Base-by-base conservation (phyloP, 2,888 invertebrate genomes). In the Stenodera caucasica region DNA sequence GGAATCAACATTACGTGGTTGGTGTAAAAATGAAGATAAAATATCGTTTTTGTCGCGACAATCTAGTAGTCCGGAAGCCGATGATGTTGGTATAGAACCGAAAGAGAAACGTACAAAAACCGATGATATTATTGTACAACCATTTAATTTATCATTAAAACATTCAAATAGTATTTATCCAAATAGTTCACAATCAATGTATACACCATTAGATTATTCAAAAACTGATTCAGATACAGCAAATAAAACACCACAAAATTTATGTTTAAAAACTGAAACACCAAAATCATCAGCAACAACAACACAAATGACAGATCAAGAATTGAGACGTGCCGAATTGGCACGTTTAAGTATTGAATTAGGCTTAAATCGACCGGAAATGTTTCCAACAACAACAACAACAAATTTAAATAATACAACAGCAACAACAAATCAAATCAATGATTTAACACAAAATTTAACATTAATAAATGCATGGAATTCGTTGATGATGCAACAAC, bases 21-120 rank as follows among this genome's bases (percentile, higher is more conserved):
- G 93, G 93, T 93, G 92, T 81, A 93, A 93, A 79, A 90, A 91
- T 75, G 91, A 92, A 76, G 89, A 90, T 72, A 92, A 92, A 78
- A 82, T 88, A 3, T 80, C 89, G 67, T 85, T 88, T 77, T 87
- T 89, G 75, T 88, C 89, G 29, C 84, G 88, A 9, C 86, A 89
- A 72, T 88, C 89, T 49, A 29, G 40, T 54, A 88, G 88, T 8
- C 88, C 89, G 1, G 90, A 90, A 68, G 89, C 89, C 49, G 85
- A 85, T 72, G 85, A 85, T 74, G 84, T 85, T 71, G 81, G 82
- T 63, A 50, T 64, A n/a, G 63, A 66, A 35, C 64, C 71, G 12
- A 72, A 68, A 55, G 72, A 66, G 26, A 71, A 69, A 65, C 71
- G 65, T 29, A 37, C 58, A 2, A 76, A 76, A 66, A 49, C 74